Conservation (phyloP, 2,797 vertebrate genomes). For the Rhinoraja longicauda region DNA sequence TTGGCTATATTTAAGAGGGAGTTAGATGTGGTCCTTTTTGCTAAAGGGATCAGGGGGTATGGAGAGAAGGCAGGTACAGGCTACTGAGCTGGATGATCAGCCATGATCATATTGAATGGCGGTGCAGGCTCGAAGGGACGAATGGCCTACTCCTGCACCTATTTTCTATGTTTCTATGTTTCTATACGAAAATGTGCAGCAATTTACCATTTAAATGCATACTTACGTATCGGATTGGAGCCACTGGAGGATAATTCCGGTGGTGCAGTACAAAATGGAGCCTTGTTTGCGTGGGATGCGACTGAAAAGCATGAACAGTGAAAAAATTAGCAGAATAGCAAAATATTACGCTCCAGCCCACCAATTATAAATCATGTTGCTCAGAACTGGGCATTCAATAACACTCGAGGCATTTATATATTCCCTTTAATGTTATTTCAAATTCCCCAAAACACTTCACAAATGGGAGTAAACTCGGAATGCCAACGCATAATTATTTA, state of each 20-base stretch:
- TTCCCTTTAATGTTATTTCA: not conserved
- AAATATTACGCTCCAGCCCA: not conserved
- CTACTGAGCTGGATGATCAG: too few species aligned
- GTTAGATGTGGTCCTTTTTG: too few species aligned
- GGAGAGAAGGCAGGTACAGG: too few species aligned
- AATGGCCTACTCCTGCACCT: too few species aligned
- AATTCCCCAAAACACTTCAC: not conserved
- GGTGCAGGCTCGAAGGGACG: too few species aligned
- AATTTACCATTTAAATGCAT: slow-evolving; percentile 40
- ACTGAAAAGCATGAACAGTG: slow-evolving; percentile 55
- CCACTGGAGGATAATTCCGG: slow-evolving; percentile 97
- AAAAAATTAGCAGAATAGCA: slow-evolving; percentile 41
- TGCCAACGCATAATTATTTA: not conserved
- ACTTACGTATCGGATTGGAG: slow-evolving; percentile 93
- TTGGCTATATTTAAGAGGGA: too few species aligned
- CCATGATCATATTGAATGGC: too few species aligned
- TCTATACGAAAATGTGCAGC: not conserved
- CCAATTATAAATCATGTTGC: not conserved
- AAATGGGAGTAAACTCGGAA: not conserved
- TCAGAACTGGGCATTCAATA: not conserved
- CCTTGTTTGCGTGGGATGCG: slow-evolving; percentile 94
- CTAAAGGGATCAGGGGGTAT: too few species aligned
- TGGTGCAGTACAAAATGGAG: slow-evolving; percentile 92
- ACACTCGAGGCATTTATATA: not conserved
- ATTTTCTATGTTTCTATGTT: too few species aligned